Percentiles rank a stretch among this genome's conserved stretches.
Conservation (phyloP, 2,113 vertebrate species). For the Orthonyx spaldingii region DNA sequence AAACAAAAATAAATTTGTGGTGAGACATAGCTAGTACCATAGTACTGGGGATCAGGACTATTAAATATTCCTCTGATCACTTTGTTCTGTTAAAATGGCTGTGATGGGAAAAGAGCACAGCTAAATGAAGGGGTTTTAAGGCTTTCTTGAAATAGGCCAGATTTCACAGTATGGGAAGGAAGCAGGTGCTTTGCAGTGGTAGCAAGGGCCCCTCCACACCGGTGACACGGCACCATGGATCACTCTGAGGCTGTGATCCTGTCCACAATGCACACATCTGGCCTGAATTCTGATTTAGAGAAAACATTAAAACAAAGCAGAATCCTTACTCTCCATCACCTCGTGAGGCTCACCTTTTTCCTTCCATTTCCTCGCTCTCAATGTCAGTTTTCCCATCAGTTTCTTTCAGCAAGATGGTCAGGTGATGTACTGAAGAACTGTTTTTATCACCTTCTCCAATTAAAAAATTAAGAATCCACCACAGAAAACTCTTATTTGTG, state of each 20-base stretch:
- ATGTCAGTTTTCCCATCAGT: not conserved
- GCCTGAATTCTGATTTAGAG: not conserved
- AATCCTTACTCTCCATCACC: not conserved
- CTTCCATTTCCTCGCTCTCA: not conserved
- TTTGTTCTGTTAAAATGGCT: not conserved
- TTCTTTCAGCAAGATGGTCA: not conserved
- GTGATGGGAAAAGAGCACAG: not conserved
- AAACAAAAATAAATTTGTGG: not conserved
- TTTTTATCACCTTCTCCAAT: not conserved
- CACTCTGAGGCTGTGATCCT: not conserved
- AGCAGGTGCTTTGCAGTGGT: not conserved
- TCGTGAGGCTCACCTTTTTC: not conserved
- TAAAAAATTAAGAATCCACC: not conserved
- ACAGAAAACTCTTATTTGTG: not conserved
- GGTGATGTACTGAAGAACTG: not conserved
- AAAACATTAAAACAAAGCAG: not conserved
- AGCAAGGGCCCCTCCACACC: not conserved
- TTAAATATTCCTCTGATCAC: not conserved
- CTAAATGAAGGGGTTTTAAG: not conserved
- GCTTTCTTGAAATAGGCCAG: not conserved
- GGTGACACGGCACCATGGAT: not conserved
- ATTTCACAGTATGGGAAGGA: not conserved
- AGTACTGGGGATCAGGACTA: not conserved
- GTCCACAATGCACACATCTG: not conserved
- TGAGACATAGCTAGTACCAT: not conserved